Evolutionary conservation across 2,113 vertebrate genomes (phyloP), one percentile per base, ranked within the genome.

Genomic region (Spea multiplicata): DNA sequence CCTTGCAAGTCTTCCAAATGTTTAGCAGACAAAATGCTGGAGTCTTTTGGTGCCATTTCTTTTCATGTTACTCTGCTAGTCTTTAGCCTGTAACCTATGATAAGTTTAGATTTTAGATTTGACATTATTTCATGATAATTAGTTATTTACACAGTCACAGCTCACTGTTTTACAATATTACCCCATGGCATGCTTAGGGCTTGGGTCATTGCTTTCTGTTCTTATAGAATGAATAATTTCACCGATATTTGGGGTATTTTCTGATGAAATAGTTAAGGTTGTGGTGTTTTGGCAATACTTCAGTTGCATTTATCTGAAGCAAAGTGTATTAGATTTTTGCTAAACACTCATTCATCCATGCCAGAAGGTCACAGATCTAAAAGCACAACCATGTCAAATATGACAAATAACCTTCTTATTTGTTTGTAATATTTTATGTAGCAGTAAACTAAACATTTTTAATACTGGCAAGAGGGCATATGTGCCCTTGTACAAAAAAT

Each of bases 271-370:
- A 13, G 52, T 59, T 3, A 44, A 59, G 52, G 14, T 75, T 66
- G 61, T 46, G 16, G 61, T 2, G 8, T 30, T 5, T 64, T 62
- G 70, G 72, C 57, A 73, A 73, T 74, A 59, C 73, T 74, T 65
- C 55, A 74, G 59, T 65, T 48, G 13, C 46, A 65, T 17, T 65
- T 65, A 65, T 74, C 16, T 65, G 59, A 65, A 65, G 73, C 73
- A 74, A 53, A 73, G 61, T 65, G 47, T 59, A 74, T 74, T 16
- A 65, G 73, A 59, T 74, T 74, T 65, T 65, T 74, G 73, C 73
- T 74, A 74, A 74, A 74, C 59, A 74, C 16, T 6, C 73, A 49
- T 6, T 45, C 73, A 65, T 74, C 73, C 73, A 74, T 50, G 59
- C 45, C 57, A 50, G 55, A 73, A 74, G 73, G 73, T 74, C 73